Evolutionary conservation across 2,113 vertebrate species (phyloP).

Genomic region (Lamprotornis superbus): DNA sequence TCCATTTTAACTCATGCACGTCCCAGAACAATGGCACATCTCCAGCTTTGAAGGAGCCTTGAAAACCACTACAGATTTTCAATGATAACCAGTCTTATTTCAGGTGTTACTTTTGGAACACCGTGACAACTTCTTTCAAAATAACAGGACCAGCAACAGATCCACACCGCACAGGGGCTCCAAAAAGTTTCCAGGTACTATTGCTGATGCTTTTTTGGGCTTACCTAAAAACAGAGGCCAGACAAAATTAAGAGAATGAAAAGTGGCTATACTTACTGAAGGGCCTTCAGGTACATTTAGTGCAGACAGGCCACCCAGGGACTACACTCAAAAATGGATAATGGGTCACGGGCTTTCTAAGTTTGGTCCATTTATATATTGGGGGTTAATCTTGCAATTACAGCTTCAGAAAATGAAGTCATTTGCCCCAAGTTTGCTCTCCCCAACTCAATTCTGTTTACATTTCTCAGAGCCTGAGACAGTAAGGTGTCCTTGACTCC

Average conservation of each 20-base stretch:
- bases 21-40: fast-evolving
- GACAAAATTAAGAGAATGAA: background rate
- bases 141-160: background rate
- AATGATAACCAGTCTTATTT: background rate
- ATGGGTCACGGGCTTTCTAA: fast-evolving
- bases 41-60: background rate
- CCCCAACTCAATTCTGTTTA: background rate
- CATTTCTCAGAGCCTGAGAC: background rate
- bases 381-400: background rate
- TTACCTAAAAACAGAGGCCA: background rate
- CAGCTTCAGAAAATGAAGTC: too few relatives aligned
- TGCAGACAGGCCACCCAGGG: background rate
- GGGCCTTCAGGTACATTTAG: background rate
- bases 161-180: background rate
- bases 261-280: background rate
- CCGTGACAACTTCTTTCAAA: background rate
- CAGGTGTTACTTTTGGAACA: background rate
- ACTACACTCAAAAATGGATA: background rate
- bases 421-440: background rate
- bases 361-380: background rate
- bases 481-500: background rate
- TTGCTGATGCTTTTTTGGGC: too few relatives aligned
- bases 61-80: background rate
- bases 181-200: background rate
- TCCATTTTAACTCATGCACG: background rate